These are phyloP conservation scores for Caenorhabditis imperialis DNA, from an alignment of 2,888 invertebrate species.

Conservation along the genomic window DNA sequence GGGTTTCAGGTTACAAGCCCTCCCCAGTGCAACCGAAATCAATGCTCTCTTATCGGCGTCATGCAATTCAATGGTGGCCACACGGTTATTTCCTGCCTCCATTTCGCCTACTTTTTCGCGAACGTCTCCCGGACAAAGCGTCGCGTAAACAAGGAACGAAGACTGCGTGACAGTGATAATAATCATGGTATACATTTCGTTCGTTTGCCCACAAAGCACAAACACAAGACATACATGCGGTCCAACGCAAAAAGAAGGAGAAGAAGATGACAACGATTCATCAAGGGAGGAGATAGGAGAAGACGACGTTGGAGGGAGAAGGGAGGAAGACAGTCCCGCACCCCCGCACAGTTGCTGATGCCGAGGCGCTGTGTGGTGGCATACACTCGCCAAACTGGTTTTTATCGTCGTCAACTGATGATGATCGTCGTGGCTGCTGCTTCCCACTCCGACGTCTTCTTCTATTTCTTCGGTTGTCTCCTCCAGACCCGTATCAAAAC, in stretches of 20 bases:
- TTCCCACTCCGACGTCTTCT: slow-evolving; percentile 19
- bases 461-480: slow-evolving; percentile 2
- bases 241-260: slow-evolving; percentile 27
- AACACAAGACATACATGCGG: slow-evolving; percentile 27
- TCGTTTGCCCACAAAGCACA: slow-evolving; percentile 45
- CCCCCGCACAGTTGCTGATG: slow-evolving; percentile 48
- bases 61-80: no score
- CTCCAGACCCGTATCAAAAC: slow-evolving; percentile 48
- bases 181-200: slow-evolving; percentile 41
- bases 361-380: slow-evolving; percentile 35
- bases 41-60: slow-evolving; percentile 27
- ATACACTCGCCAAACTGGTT: slow-evolving; percentile 44
- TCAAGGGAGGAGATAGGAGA: slow-evolving; percentile 5
- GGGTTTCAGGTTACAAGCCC: slow-evolving; percentile 36
- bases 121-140: not conserved
- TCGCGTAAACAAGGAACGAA: not conserved
- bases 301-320: slow-evolving; percentile 9
- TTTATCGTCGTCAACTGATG: slow-evolving; percentile 48
- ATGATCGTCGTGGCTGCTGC: slow-evolving; percentile 37
- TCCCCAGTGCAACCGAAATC: slow-evolving; percentile 23
- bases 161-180: slow-evolving; percentile 20
- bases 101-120: no score
- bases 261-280: slow-evolving; percentile 20
- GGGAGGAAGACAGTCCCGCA: slow-evolving; percentile 21
- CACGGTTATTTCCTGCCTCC: no score